Base-by-base conservation (phyloP, 2,113 vertebrate species). In the Sebastes schlegelii region DNA sequence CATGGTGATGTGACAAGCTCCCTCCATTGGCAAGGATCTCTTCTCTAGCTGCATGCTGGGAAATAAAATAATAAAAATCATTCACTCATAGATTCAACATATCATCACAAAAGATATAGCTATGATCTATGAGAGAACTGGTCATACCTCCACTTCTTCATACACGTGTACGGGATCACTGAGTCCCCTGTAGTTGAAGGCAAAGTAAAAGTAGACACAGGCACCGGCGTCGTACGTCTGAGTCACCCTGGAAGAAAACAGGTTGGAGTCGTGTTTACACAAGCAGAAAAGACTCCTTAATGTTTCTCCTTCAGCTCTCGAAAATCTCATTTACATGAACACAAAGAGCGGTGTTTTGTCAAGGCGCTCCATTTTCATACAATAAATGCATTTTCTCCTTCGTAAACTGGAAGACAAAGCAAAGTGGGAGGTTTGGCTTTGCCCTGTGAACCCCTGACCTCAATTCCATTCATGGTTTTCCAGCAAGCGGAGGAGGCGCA, bases 161-260 rank as follows among this genome's bases (percentile, higher is more conserved):
- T 97, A 98, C 81, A 98, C 96, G 26, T 97, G 94, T 88, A 99
- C 72, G 51, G 98, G 98, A 83, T 99, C 97, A 71, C 96, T 95
- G 91, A 99, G 97, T 93, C 98, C 98, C 92, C 98, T 96, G 96
- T 99, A 99, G 95, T 99, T 99, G 95, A 99, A 99, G 95, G 97
- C 98, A 95, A 99, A 99, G 95, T 99, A 99, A 96, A 99, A 99
- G 95, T 99, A 99, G 93, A 99, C 96, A 77, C 98, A 99, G 83
- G 98, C 98, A 67, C 98, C 98, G 6, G 97, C 95, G 75, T 99
- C 98, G 0, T 99, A 99, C 1, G 97, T 98, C 94, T 99, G 98
- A 2, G 98, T 99, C 80, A 99, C 98, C 94, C 98, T 99, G 91
- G 17, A 23, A 48, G 51, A 58, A 61, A 64, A 78, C 45, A 66